Base-by-base conservation (phyloP, 2,797 vertebrate species). In the Paramormyrops hopkinsi region DNA sequence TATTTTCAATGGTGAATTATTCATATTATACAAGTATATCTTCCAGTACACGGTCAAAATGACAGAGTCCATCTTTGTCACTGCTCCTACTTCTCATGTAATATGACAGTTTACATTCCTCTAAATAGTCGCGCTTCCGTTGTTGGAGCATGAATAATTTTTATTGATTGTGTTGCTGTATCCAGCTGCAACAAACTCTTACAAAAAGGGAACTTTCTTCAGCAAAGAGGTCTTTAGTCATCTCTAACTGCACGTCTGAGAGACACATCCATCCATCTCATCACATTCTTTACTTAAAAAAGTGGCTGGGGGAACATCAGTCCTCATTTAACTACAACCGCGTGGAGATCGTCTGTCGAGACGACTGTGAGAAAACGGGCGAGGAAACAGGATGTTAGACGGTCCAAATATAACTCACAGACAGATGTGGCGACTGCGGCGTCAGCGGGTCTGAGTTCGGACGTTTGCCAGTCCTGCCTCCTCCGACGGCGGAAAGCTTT, bases 1-100 rank as follows among this genome's bases (percentile, higher is more conserved):
- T 92, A 90, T 92, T 90, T 88, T 92, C 85, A 91, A 93, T 88
- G 89, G 91, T 90, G 91, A 91, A 89, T 89, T 76, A 73, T 25
- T 65, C 87, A 91, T 59, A 88, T 89, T 90, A 91, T 88, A 89
- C 89, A 89, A 44, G 51, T 73, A 88, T 89, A 22, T 87, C 62
- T 90, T 86, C 79, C 89, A 88, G 76, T 46, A 90, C 89, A 90
- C 76, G 59, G 29, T 56, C 46, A 59, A 22, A 62, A 84, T 44
- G 54, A 84, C 17, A 8, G 88, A 90, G 82, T 90, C 91, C 88
- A 37, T 76, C 62, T 87, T 51, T 19, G 46, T 48, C 51, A 54
- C 9, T 41, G 73, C 88, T 51, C 17, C 89, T 86, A 11, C 29
- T 4, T 90, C 86, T 84, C 90, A 54, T 87, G 85, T 76, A 56